Conservation (phyloP, 92 coral and sea anemone species). For the Umimayanthus kanabou region DNA sequence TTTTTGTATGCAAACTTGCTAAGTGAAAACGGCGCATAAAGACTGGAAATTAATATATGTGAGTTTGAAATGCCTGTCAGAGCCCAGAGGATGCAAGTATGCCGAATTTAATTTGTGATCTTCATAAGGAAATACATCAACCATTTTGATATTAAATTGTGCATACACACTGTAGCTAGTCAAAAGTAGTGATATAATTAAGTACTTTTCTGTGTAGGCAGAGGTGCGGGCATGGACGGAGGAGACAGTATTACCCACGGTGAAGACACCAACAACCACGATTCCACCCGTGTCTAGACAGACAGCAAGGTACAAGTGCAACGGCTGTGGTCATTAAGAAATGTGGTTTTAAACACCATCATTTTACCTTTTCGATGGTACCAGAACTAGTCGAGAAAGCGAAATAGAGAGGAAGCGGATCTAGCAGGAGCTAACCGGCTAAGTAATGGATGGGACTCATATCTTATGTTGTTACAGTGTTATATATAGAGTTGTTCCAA, state of each 20-base stretch:
- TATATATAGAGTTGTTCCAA: too few relatives aligned
- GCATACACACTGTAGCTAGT: background rate
- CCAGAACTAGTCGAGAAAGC: background rate
- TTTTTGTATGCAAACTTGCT: too few relatives aligned
- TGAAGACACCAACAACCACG: constrained; percentile 68
- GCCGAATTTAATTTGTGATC: too few relatives aligned
- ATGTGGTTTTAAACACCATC: background rate
- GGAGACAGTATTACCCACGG: constrained; percentile 84
- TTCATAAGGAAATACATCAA: too few relatives aligned
- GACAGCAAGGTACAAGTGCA: background rate
- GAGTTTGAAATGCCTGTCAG: too few relatives aligned
- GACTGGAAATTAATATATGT: too few relatives aligned
- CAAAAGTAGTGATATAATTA: background rate
- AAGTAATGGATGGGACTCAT: too few relatives aligned
- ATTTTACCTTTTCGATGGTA: background rate
- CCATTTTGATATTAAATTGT: too few relatives aligned
- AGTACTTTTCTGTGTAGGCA: constrained; percentile 54
- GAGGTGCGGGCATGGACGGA: constrained; percentile 94
- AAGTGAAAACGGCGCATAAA: too few relatives aligned
- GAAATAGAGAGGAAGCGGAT: background rate
- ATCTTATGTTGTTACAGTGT: too few relatives aligned
- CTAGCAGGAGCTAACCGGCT: too few relatives aligned
- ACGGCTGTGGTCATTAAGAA: background rate
- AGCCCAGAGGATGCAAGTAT: too few relatives aligned
- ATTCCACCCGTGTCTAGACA: constrained; percentile 47